A percentile compares a stretch with the other conserved stretches of the same genome.
These are phyloP conservation scores for Pogonomyrmex barbatus DNA, from an alignment of 1,140 invertebrate species.

Conservation along the genomic window DNA sequence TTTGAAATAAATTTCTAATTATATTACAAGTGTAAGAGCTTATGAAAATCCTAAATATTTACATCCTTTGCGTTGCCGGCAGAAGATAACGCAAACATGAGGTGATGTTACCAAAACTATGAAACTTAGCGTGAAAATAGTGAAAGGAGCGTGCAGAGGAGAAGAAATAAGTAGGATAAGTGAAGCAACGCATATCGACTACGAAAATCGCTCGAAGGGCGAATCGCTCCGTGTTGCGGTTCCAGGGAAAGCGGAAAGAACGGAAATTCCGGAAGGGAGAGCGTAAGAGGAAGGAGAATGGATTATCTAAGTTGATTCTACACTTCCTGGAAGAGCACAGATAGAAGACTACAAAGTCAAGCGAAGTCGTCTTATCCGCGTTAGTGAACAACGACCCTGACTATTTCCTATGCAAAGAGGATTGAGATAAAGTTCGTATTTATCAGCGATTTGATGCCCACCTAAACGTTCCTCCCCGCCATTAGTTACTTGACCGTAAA, in stretches of 20 bases:
- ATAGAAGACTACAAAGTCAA: conserved; percentile 75
- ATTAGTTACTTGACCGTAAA: conserved; percentile 19
- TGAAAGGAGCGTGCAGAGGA: neutral
- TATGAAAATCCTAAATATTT: conserved; percentile 7
- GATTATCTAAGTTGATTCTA: conserved; percentile 69
- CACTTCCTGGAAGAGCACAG: conserved; percentile 77
- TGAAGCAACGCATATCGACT: conserved; percentile 46
- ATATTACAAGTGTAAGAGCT: conserved; percentile 4
- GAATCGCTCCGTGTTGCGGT: neutral
- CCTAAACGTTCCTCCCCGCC: conserved; percentile 47
- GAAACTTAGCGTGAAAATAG: conserved; percentile 48
- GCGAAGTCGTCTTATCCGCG: conserved; percentile 79
- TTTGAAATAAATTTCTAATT: conserved; percentile 36
- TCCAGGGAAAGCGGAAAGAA: neutral
- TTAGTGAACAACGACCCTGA: conserved; percentile 79
- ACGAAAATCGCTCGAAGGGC: conserved; percentile 30
- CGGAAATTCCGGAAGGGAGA: too few species aligned
- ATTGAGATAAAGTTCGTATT: conserved; percentile 76
- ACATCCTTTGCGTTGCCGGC: neutral
- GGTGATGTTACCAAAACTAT: conserved; percentile 24
- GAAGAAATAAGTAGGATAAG: conserved; percentile 47
- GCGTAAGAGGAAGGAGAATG: neutral
- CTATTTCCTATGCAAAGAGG: conserved; percentile 76
- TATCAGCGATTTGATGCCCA: conserved; percentile 66
- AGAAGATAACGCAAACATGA: conserved; percentile 26